Base-by-base conservation (phyloP, 2,113 vertebrate species). In the Orthonyx spaldingii region DNA sequence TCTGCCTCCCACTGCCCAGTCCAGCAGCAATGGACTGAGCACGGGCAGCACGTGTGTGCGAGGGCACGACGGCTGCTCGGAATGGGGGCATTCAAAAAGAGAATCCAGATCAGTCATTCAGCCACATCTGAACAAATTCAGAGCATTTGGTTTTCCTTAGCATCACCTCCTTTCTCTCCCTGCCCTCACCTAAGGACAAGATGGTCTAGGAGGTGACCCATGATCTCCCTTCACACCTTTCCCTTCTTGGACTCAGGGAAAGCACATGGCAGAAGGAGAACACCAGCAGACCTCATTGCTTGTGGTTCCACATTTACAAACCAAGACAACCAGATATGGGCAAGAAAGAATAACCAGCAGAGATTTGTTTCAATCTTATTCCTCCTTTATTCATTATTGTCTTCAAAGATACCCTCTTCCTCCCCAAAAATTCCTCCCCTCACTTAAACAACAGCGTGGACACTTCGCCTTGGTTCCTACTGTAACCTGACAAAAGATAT, bases 11-110 rank as follows among this genome's bases (percentile, higher is more conserved):
- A 2, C 23, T 21, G 21, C 2, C 26, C 78, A 32, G 33, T 32
- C 41, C 59, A 21, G 81, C 86, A 41, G 65, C 33, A 18, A 16
- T 0, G 1, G 50, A 28, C 35, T 1, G 2, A 55, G 42, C 0
- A 3, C 1, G 1, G 55, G 50, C 16, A 41, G 10, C 1, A 0
- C 0, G 0, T 2, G 6, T 20, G 49, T 18, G 14, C 1, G 2
- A n/a, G 70, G 52, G 10, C 27, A 9, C 0, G 0, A 28, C 0
- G 3, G 69, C 28, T n/a, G 30, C 78, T 55, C 0, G 0, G 18
- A 14, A 35, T 0, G 0, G 30, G 2, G 0, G 11, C 22, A 0
- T 26, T 61, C 68, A 23, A 13, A 23, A 13, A 49, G 53, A 44
- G 11, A 33, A 76, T 10, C 21, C 47, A 30, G 12, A 20, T 5